phyloP scores from a whole-genome alignment of 2,888 invertebrate species.

The Alcis repandata region DNA sequence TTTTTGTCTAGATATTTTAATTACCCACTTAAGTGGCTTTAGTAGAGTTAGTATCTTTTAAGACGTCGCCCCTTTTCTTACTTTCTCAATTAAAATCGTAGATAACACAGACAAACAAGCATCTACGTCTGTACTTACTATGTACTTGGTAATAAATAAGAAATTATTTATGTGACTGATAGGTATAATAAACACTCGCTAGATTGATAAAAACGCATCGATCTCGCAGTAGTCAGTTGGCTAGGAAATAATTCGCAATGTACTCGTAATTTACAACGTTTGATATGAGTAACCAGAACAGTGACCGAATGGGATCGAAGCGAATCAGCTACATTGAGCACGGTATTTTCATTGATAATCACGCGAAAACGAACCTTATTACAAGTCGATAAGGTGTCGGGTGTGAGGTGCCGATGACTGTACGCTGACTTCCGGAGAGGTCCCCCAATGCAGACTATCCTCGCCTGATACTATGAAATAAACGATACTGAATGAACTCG shows the following conservation, averaged over 20 bases:
- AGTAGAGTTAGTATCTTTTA: too few relatives aligned
- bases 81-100: too few relatives aligned
- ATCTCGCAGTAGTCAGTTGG: conserved; percentile 26
- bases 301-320: conserved; percentile 79
- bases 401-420: conserved; percentile 41
- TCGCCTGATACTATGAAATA: conserved; percentile 54
- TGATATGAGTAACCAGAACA: conserved; percentile 77
- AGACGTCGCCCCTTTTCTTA: too few relatives aligned
- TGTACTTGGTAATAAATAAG: background rate
- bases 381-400: conserved; percentile 34
- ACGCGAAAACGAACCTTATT: conserved; percentile 31
- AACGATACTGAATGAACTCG: conserved; percentile 49
- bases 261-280: conserved; percentile 47
- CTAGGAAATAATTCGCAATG: conserved; percentile 48
- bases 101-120: too few relatives aligned
- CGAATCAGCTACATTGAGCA: conserved; percentile 80
- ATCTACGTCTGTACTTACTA: too few relatives aligned
- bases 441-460: conserved; percentile 72
- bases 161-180: background rate
- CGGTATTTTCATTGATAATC: conserved; percentile 49
- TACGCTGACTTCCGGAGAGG: conserved; percentile 78
- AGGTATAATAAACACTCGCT: background rate
- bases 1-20: too few relatives aligned
- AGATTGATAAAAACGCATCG: conserved; percentile 7
- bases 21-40: too few relatives aligned